Evolutionary conservation across 2,113 vertebrate genomes (phyloP), one percentile per base, ranked within the genome.

Genomic region (Poecile atricapillus): DNA sequence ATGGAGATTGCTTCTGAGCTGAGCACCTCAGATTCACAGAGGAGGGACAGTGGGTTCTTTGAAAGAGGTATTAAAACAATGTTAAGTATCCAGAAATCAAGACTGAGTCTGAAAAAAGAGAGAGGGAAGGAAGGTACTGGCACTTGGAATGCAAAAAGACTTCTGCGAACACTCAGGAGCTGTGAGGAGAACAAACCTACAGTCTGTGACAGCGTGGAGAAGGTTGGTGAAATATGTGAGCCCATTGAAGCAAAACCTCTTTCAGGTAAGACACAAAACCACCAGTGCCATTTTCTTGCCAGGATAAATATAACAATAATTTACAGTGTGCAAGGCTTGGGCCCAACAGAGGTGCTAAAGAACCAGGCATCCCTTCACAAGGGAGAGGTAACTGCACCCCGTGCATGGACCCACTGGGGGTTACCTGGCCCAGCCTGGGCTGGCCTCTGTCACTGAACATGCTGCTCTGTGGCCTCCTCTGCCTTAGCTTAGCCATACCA

Each of bases 191-290:
- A 31, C 30, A 89, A 75, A 76, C 9, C 41, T 13, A 35, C 1
- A 0, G 17, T 35, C 59, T 73, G 39, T 53, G 69, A 71, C 6
- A 30, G 15, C 0, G 0, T 43, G 46, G 67, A 87, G n/a, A 30
- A 94, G 28, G n/a, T 2, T 35, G 11, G 14, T 77, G 73, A 93
- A 59, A n/a, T 39, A 52, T 24, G 11, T 3, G 79, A 94, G 11
- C 33, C 7, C 16, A 31, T 94, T 73, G 65, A 92, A 93, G 89
- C 50, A 77, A 94, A 96, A 59, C 87, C 65, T 80, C 92, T 97
- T 69, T 97, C 97, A 90, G 97, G 97, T 97, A 96, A 95, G 95
- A 83, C 43, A 17, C 10, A 43, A 77, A 91, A 30, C 14, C 62
- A 91, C 3, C 18, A 25, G 10, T 74, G 39, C 24, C 15, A 78